Evolutionary conservation across 2,888 invertebrate species (phyloP).

Genomic region (Pterobdella sp.): DNA sequence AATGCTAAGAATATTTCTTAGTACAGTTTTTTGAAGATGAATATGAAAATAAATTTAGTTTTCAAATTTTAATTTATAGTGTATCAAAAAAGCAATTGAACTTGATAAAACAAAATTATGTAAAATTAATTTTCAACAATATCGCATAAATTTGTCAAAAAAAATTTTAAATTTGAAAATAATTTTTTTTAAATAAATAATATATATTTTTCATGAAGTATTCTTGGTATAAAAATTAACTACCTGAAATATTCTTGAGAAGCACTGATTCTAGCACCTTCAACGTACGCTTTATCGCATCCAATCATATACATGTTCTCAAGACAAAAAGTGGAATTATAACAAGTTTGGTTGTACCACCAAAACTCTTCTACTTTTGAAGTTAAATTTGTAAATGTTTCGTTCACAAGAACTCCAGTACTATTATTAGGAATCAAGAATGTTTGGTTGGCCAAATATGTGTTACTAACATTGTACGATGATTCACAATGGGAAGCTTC

Average conservation of each 20-base stretch:
- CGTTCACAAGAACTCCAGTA: background rate
- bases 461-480: too few relatives aligned
- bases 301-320: background rate
- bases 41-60: too few relatives aligned
- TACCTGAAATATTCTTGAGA: background rate
- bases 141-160: too few relatives aligned
- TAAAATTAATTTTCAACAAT: too few relatives aligned
- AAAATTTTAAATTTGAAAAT: too few relatives aligned
- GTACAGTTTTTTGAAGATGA: too few relatives aligned
- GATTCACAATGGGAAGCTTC: conserved; percentile 34
- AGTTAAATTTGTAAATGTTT: background rate
- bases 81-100: too few relatives aligned
- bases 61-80: too few relatives aligned
- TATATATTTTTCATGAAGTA: background rate
- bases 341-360: conserved; percentile 10
- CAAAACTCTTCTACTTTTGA: background rate
- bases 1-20: too few relatives aligned
- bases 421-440: too few relatives aligned
- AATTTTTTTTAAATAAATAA: background rate
- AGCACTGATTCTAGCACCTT: background rate
- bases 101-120: too few relatives aligned
- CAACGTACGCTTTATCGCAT: background rate
- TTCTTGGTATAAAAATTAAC: background rate
- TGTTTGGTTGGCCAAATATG: too few relatives aligned
- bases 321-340: background rate